Percentiles rank a stretch among this genome's conserved stretches.
Conservation (phyloP, 2,797 vertebrate genomes). For the Kryptopterus vitreolus region DNA sequence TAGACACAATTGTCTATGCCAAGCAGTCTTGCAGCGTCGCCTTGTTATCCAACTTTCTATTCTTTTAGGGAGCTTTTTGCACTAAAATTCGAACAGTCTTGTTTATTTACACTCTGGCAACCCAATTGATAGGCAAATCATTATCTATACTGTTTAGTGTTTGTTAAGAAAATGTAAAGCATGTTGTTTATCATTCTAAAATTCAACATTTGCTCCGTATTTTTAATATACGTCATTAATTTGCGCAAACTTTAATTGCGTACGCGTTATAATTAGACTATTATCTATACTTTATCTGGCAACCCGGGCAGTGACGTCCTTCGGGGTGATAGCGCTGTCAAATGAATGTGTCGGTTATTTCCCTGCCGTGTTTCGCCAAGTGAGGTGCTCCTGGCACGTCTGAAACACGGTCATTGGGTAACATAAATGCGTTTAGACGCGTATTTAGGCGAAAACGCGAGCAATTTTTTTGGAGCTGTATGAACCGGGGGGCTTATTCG, state of each 20-base stretch:
- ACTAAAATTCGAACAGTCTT: too few species aligned
- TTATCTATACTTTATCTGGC: not conserved
- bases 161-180: too few species aligned
- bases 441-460: not conserved
- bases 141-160: not conserved
- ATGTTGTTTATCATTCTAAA: too few species aligned
- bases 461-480: not conserved
- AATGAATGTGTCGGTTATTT: constrained; percentile 1
- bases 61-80: too few species aligned
- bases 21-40: too few species aligned
- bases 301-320: not conserved
- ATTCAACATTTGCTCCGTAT: not conserved
- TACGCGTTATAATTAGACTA: too few species aligned
- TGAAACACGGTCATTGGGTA: not conserved
- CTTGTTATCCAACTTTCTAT: too few species aligned
- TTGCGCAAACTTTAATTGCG: not conserved
- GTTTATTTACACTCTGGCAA: not conserved
- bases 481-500: not conserved
- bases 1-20: too few species aligned
- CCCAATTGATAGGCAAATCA: too few species aligned
- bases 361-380: not conserved
- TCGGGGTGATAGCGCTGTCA: not conserved
- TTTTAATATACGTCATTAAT: not conserved
- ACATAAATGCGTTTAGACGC: not conserved
- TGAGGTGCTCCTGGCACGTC: not conserved